Base-by-base conservation (phyloP, 1,140 invertebrate species). In the Atopsyche davidsoni region DNA sequence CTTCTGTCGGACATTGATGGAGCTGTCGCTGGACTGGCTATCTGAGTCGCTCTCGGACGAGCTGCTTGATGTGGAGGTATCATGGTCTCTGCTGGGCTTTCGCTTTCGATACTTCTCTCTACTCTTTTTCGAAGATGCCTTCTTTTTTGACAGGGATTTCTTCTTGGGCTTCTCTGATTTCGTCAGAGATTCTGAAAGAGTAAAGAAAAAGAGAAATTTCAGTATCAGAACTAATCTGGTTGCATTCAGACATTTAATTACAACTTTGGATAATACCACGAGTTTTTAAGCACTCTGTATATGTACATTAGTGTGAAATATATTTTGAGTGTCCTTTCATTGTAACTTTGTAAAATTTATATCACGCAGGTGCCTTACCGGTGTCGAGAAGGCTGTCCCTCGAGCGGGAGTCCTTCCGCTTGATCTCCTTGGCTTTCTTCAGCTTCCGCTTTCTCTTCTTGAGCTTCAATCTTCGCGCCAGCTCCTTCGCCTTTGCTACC, bases 401-500 rank as follows among this genome's bases (percentile, higher is more conserved):
- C n/a, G n/a, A n/a, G n/a, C n/a, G n/a, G n/a, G n/a, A n/a, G n/a
- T n/a, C 7, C 34, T 7, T 35, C 4, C 7, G 17, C 3, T 39
- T 17, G 17, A 17, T 18, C 11, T 19, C 36, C 36, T 14, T 39
- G 3, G n/a, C 16, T 18, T 35, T 34, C 32, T 45, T 55, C 25
- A 13, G 14, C 18, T 42, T 51, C 35, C 13, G 14, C 18, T 16
- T 51, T 22, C 47, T 53, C 28, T 53, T 53, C 25, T 46, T 52
- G 2, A 41, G 13, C n/a, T 48, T 45, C 11, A 50, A 19, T 34
- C 53, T 57, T 28, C 21, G 41, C 1, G 46, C 51, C 13, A 49
- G 10, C 28, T 56, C 48, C 35, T 51, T 56, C 19, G 44, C 49
- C 41, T 56, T 56, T 24, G 25, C 34, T 22, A 46, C 25, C 39